Conservation (phyloP, 2,888 invertebrate species). For the Sturmia bella region DNA sequence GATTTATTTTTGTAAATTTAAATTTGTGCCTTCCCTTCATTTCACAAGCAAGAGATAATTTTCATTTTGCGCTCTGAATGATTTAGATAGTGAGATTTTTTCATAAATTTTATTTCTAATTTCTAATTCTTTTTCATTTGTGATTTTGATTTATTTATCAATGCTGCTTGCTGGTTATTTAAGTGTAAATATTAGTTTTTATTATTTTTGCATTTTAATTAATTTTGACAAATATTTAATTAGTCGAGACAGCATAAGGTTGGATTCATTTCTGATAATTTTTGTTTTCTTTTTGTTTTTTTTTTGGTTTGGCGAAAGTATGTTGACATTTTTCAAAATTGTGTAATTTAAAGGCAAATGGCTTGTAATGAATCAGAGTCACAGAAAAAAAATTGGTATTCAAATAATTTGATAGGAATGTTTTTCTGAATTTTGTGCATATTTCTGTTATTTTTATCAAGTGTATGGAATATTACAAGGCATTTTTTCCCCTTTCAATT, state of each 20-base stretch:
- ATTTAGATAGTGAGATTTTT: slow-evolving; percentile 45
- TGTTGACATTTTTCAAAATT: slow-evolving; percentile 52
- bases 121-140: slow-evolving; percentile 23
- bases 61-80: slow-evolving; percentile 36
- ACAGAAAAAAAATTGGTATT: neutral
- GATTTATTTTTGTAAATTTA: slow-evolving; percentile 33
- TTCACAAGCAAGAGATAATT: slow-evolving; percentile 15
- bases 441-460: neutral
- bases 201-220: slow-evolving; percentile 55
- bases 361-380: slow-evolving; percentile 21
- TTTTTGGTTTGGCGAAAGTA: slow-evolving; percentile 33
- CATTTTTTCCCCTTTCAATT: too few relatives aligned
- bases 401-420: slow-evolving; percentile 2
- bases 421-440: too few relatives aligned
- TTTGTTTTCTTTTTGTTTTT: neutral
- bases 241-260: slow-evolving; percentile 37
- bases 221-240: slow-evolving; percentile 60
- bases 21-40: neutral
- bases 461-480: too few relatives aligned
- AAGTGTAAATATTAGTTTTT: slow-evolving; percentile 37
- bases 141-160: slow-evolving; percentile 33
- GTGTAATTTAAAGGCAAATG: slow-evolving; percentile 43
- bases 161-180: neutral
- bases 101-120: slow-evolving; percentile 18
- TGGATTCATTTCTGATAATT: neutral